Evolutionary conservation across 2,888 invertebrate species (phyloP), one percentile per base, ranked within the genome.

Genomic region (Cheilosia vernalis): DNA sequence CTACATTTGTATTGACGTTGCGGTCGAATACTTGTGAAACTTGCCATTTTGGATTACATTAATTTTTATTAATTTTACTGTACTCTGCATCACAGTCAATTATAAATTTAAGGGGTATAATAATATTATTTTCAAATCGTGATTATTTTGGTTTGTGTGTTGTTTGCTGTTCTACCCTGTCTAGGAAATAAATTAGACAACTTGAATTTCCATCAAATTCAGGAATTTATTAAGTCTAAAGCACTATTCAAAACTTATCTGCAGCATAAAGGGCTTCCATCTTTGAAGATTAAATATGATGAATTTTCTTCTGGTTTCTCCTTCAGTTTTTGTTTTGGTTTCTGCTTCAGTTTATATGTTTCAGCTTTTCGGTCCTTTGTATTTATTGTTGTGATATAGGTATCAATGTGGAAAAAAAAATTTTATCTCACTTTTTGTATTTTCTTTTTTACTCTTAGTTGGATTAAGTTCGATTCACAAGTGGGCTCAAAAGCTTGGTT

Each of bases 151-250:
- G 13, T 19, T n/a, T 15, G 19, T 27, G 15, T 24, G 5, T 27
- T 55, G 27, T 15, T 47, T 17, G 7, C 5, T 30, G 5, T 6
- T 77, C 82, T 42, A 72, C 47, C 47, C 72, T 56, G 3, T 60
- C 61, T 2, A 77, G n/a, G 53, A 77, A 72, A 49, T 56, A 55
- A 10, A 61, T 5, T 24, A 78, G 49, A 49, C 55, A 58, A 44
- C 27, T 56, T 40, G 30, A 49, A 30, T 47, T 66, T 10, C 77
- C 77, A 21, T 61, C 24, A 60, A 72, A 83, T 66, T 58, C 64
- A 9, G 74, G 64, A 27, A 58, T 13, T 51, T 30, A 76, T 42
- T 30, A 74, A 64, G 37, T 74, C 73, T 74, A 74, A n/a, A 56
- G n/a, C n/a, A 63, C 21, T 51, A 74, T 33, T 13, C 40, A 66